Base-by-base conservation (phyloP, 2,888 invertebrate genomes). In the Busseola fusca region DNA sequence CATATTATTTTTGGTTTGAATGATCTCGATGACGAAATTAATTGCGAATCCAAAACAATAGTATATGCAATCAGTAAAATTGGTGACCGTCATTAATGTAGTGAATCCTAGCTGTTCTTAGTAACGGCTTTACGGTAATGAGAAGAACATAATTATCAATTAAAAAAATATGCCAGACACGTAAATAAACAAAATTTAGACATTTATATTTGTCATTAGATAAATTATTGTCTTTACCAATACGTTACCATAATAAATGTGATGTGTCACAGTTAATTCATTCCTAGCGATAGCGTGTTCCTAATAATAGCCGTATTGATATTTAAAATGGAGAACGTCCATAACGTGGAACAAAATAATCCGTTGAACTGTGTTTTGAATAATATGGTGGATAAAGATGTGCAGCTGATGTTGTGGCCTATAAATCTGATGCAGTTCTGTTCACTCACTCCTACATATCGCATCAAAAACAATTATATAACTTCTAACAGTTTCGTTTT, bases 381-480 rank as follows among this genome's bases (percentile, higher is more conserved):
- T n/a, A 74, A 59, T 73, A 3, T 45, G 0, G 50, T 74, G 18
- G 74, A 74, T 34, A 62, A 62, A 37, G 60, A 73, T n/a, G 42
- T 74, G 1, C 65, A 73, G n/a, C 42, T 42, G 34, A 60, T 65
- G 74, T 7, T 73, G 5, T 10, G 16, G 59, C 73, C 72, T 54
- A 54, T 73, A 34, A 72, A 64, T 25, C 18, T 64, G 5, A 25
- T 59, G 45, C 73, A 73, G n/a, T 16, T 54, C 0, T 7, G 72
- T 21, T 54, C 58, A 7, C 48, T 27, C 7, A 9, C n/a, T 30
- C 59, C 72, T 2, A 59, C 9, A 21, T 73, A 73, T 48, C 21
- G 52, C 30, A 73, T 73, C 6, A 54, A 48, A 48, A 72, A 64
- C 6, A 59, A 64, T 48, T 37, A 1, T 7, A 48, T 73, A 2